Evolutionary conservation across 1,140 invertebrate genomes (phyloP), one percentile per base, ranked within the genome.

Genomic region (Drosophila nikananu): DNA sequence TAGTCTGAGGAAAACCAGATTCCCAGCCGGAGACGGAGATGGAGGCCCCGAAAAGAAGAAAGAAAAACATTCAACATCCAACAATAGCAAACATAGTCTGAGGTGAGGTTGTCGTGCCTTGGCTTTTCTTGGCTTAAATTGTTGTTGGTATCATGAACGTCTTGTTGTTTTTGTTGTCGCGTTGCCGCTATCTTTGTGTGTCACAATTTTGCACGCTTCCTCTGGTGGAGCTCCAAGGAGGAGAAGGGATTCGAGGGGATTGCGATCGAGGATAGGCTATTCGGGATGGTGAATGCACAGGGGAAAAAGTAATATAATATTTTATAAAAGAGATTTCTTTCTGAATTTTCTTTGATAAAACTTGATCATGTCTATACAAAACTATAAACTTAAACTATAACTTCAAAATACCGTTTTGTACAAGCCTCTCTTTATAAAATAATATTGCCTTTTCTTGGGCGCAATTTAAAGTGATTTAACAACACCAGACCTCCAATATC

Each of bases 151-250:
- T 32, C 42, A 13, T 12, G 52, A 12, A 21, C 39, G 42, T 68
- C 27, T 48, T 46, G n/a, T 63, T 25, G 52, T 67, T 67, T 60
- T 78, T 67, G 77, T 76, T 65, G 61, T 71, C 61, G 73, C 44
- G 79, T 80, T 68, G 74, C 73, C 82, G 76, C 79, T 90, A 87
- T 87, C 83, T 87, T 87, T 87, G 83, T 87, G 83, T 87, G 83
- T 87, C 83, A 86, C 83, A 80, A 78, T 83, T 87, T 87, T 87
- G 83, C 83, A 87, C 83, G 83, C 83, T 87, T 87, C 83, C 80
- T 87, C 76, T 70, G 71, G 49, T 58, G 51, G 46, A 48, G 66
- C 19, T 17, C 10, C 8, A 32, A 2, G 52, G 52, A 17, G 52
- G 9, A 9, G 13, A 13, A 6, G 52, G 66, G 70, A 42, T 72